Conservation (phyloP, 2,113 vertebrate species). For the Anser cygnoides region DNA sequence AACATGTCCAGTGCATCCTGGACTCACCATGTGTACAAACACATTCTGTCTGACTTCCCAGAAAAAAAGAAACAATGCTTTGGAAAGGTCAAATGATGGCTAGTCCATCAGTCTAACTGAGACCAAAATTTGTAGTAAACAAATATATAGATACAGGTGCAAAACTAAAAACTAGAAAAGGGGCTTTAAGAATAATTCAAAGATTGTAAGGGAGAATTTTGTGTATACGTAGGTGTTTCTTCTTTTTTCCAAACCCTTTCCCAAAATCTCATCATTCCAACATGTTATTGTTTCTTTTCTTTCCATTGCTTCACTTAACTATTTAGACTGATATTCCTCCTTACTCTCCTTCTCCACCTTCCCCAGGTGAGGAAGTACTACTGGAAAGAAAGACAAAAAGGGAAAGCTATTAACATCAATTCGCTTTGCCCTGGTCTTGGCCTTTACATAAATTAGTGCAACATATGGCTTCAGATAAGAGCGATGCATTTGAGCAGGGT, state of each 20-base stretch:
- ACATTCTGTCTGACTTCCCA: not conserved
- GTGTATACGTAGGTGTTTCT: not conserved
- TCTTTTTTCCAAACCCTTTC: not conserved
- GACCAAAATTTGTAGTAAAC: not conserved
- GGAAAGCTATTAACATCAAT: not conserved
- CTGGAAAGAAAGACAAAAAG: not conserved
- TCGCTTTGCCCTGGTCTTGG: not conserved
- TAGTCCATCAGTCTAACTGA: not conserved
- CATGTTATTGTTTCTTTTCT: not conserved
- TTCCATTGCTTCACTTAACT: not conserved
- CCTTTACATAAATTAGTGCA: not conserved
- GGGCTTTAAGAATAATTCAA: not conserved
- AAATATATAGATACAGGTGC: not conserved
- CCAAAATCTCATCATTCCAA: not conserved
- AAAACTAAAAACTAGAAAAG: not conserved
- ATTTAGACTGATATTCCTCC: not conserved
- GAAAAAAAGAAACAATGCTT: not conserved
- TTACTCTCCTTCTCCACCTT: not conserved
- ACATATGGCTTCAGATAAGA: not conserved
- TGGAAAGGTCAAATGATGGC: not conserved
- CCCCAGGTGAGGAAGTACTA: not conserved
- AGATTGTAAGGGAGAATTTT: not conserved
- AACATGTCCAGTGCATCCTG: no score
- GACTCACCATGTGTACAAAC: rapidly evolving
- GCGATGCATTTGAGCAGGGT: not conserved